Percentiles rank a stretch among this genome's conserved stretches.
These are phyloP conservation scores for Eudorcas thomsonii DNA, from an alignment of 2,113 vertebrate genomes.

Conservation along the genomic window DNA sequence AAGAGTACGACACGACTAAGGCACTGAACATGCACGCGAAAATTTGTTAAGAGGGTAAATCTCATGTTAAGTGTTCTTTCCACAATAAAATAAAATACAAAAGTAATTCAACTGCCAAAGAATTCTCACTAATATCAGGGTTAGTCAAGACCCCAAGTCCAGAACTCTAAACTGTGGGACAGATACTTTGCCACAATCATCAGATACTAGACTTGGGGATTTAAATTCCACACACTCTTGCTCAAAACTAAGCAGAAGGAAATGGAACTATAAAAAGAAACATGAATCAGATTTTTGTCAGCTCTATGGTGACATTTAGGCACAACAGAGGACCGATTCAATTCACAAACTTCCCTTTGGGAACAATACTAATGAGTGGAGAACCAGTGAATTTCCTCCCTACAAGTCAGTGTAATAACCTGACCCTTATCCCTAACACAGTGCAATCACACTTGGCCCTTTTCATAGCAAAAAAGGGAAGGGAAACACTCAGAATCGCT, in stretches of 20 bases:
- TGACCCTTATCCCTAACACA: not conserved
- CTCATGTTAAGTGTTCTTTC: not conserved
- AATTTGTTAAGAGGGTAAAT: not conserved
- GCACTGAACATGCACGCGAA: not conserved
- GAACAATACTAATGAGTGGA: not conserved
- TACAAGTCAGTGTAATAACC: not conserved
- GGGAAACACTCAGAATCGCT: not conserved
- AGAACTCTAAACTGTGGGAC: not conserved
- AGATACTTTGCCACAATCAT: not conserved
- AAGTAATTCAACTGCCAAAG: not conserved
- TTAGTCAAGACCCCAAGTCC: not conserved
- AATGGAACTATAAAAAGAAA: slow-evolving; percentile 1
- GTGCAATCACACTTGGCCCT: not conserved
- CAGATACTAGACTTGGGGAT: not conserved
- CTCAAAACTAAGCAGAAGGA: not conserved
- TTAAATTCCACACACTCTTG: not conserved
- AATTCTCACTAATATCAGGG: not conserved
- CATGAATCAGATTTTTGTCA: not conserved
- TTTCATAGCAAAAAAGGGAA: not conserved
- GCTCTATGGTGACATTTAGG: not conserved
- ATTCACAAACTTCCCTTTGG: not conserved
- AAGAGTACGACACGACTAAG: not conserved
- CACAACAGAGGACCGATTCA: not conserved
- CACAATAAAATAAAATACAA: not conserved
- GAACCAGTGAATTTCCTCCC: not conserved